Evolutionary conservation across 2,888 invertebrate genomes (phyloP), one percentile per base, ranked within the genome.

Genomic region (Ormyrus labotus): DNA sequence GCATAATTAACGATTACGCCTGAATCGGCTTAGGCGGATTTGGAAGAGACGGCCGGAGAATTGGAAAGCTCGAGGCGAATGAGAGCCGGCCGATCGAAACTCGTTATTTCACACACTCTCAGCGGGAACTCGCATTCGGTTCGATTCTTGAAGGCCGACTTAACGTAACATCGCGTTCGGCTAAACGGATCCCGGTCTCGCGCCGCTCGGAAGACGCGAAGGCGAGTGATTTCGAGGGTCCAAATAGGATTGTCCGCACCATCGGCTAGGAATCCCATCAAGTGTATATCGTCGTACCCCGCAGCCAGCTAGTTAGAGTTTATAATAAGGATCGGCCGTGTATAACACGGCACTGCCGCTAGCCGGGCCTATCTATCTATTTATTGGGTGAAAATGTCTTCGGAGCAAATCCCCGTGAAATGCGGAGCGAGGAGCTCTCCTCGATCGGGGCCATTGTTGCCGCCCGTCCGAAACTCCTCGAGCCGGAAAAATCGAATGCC

Each of bases 381-480:
- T 90, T 90, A 90, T 91, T 87, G 90, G 89, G 90, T 88, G 90
- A 91, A 90, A 91, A 90, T 90, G 90, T 91, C 90, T 90, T 90
- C 86, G 87, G 87, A 84, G 87, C 87, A 90, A 90, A 91, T 90
- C 91, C 89, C 90, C 90, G 90, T 90, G 88, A 90, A 90, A 90
- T 90, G 86, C 87, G 85, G 85, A 45, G 48, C 51, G 75, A 47
- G 13, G n/a, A 63, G 50, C 71, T 5, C 68, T 11, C 48, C 55
- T 8, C 50, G 58, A 65, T 77, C 74, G 72, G 34, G 34, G 34
- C 65, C n/a, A 78, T 81, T 81, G 81, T 81, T 55, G 73, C 19
- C 67, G 69, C 3, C 47, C 50, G 58, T 47, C 60, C n/a, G 11
- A 9, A 61, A 11, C 2, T 9, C 11, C 34, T n/a, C 6, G 10